These are phyloP conservation scores for Chironomus riparius DNA, from an alignment of 2,888 invertebrate genomes.

Conservation along the genomic window DNA sequence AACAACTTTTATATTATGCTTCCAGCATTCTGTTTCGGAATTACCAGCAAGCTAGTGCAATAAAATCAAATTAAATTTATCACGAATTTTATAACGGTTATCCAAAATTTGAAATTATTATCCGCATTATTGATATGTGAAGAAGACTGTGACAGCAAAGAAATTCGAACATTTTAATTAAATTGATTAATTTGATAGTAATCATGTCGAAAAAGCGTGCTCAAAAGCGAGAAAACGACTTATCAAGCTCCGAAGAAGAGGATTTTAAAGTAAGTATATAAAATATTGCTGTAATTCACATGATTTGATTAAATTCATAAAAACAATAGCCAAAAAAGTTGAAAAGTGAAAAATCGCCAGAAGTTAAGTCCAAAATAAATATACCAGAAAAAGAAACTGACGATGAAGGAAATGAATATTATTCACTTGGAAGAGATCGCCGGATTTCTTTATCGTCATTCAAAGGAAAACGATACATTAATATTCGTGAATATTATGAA, in stretches of 20 bases:
- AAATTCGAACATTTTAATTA: too few relatives aligned
- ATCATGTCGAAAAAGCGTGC: too few relatives aligned
- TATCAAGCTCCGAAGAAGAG: too few relatives aligned
- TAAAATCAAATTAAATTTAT: neutral
- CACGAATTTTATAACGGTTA: too few relatives aligned
- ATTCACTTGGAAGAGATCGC: neutral
- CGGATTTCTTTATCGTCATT: neutral
- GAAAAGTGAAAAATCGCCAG: neutral
- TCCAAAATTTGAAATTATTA: too few relatives aligned
- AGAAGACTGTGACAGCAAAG: too few relatives aligned
- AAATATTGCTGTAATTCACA: too few relatives aligned
- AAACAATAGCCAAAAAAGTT: neutral
- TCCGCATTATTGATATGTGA: too few relatives aligned
- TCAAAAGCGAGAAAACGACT: too few relatives aligned
- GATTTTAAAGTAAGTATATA: too few relatives aligned
- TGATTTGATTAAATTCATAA: too few relatives aligned
- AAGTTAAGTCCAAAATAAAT: neutral
- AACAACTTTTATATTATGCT: neutral
- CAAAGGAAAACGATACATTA: neutral
- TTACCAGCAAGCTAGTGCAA: neutral
- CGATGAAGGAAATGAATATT: neutral
- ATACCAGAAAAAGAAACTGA: neutral
- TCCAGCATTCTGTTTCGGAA: neutral
- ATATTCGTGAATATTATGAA: neutral
- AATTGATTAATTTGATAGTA: too few relatives aligned